Conservation (phyloP, 1,140 invertebrate species). For the Kradibia gibbosae region DNA sequence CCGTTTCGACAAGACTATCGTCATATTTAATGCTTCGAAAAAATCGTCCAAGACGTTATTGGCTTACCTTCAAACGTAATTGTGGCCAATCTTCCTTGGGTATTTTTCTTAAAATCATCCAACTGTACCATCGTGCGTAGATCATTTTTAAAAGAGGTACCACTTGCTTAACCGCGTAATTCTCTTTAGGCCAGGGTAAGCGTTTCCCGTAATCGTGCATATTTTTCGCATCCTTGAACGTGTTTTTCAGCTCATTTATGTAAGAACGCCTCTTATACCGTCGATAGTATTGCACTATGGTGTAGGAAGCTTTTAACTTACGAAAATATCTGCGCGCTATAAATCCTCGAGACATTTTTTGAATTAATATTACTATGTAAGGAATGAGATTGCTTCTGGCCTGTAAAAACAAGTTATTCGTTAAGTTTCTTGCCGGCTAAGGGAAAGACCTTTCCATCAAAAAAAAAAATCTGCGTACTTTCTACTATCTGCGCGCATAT, state of each 20-base stretch:
- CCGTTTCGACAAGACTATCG: no score
- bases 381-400: constrained; percentile 87
- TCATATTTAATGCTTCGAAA: no score
- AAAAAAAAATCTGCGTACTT: no score
- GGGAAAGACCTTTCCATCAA: no score
- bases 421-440: no score
- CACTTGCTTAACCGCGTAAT: constrained; percentile 77
- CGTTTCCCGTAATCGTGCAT: constrained; percentile 84
- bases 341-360: constrained; percentile 93
- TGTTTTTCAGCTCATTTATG: constrained; percentile 78
- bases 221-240: constrained; percentile 76
- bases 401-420: constrained; percentile 56
- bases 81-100: constrained; percentile 90
- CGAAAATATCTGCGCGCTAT: constrained; percentile 85
- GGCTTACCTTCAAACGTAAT: constrained; percentile 79
- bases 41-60: no score
- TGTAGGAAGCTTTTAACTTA: constrained; percentile 87
- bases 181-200: constrained; percentile 86
- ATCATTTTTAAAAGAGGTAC: constrained; percentile 77
- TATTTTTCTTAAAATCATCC: constrained; percentile 87
- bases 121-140: constrained; percentile 87
- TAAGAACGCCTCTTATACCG: constrained; percentile 89
- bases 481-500: no score
- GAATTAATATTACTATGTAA: constrained; percentile 90
- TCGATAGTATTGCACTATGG: constrained; percentile 88